These are phyloP conservation scores for Isaurus tuberculatus DNA, from an alignment of 92 coral and sea anemone genomes.

Conservation along the genomic window DNA sequence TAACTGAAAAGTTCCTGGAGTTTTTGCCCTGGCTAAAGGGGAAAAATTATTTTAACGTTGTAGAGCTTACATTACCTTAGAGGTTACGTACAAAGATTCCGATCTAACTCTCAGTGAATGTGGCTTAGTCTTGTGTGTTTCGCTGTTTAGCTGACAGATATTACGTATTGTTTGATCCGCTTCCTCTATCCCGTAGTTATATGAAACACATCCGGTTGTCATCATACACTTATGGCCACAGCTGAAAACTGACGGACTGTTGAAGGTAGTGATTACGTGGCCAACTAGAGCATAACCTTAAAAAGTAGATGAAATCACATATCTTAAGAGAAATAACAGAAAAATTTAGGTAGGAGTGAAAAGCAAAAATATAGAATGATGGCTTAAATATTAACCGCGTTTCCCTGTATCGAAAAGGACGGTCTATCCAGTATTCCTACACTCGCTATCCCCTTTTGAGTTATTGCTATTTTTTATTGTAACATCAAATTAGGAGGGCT, in stretches of 20 bases:
- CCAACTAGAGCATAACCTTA: not conserved
- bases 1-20: no score
- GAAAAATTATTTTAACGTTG: no score
- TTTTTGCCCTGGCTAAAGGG: no score
- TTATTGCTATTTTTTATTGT: no score
- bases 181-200: not conserved
- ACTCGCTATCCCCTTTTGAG: no score
- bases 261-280: not conserved
- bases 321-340: no score
- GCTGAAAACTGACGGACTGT: constrained; percentile 12
- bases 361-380: no score
- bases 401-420: no score
- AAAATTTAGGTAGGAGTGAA: no score
- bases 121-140: not conserved
- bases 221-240: constrained; percentile 9
- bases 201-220: not conserved
- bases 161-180: not conserved
- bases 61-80: not conserved
- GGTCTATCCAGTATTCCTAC: no score
- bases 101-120: not conserved
- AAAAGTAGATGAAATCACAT: not conserved
- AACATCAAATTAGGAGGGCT: no score
- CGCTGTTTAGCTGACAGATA: constrained; percentile 16
- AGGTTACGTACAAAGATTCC: not conserved
- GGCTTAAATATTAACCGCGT: no score